Conservation (phyloP, 2,113 vertebrate genomes). For the Asarcornis scutulata region DNA sequence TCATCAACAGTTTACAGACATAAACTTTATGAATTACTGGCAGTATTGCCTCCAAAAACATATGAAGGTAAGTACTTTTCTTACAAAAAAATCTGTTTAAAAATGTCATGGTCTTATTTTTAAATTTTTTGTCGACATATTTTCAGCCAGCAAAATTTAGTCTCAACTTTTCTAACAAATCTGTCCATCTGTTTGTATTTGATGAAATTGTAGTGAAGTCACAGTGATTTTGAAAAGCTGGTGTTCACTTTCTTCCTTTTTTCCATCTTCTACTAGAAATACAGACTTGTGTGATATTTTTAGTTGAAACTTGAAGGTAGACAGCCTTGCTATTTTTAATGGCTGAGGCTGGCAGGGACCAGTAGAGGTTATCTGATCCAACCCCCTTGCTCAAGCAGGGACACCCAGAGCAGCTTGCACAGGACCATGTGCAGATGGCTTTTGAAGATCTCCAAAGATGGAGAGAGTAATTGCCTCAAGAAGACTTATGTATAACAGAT, state of each 20-base stretch:
- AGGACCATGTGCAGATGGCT: not conserved
- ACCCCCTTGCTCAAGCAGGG: not conserved
- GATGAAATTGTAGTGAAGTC: not conserved
- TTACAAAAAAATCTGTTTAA: not conserved
- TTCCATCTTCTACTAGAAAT: not conserved
- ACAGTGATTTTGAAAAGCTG: not conserved
- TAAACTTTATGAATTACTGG: constrained; percentile 89
- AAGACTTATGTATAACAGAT: not conserved
- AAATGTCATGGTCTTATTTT: not conserved
- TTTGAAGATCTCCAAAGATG: no score
- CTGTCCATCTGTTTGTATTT: not conserved
- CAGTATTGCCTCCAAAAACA: constrained; percentile 85
- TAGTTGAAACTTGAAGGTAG: not conserved
- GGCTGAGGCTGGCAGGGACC: not conserved
- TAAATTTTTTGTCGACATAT: not conserved
- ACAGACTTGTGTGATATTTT: not conserved
- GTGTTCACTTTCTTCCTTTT: not conserved
- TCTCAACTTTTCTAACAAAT: not conserved
- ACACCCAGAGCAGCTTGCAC: not conserved
- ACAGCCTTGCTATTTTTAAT: not conserved
- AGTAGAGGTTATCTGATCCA: no score
- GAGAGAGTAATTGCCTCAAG: not conserved
- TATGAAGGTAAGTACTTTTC: constrained; percentile 85
- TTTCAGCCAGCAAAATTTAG: not conserved
- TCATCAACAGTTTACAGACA: constrained; percentile 83